phyloP scores from a whole-genome alignment of 2,888 invertebrate genomes.

The Amphipoea oculea region DNA sequence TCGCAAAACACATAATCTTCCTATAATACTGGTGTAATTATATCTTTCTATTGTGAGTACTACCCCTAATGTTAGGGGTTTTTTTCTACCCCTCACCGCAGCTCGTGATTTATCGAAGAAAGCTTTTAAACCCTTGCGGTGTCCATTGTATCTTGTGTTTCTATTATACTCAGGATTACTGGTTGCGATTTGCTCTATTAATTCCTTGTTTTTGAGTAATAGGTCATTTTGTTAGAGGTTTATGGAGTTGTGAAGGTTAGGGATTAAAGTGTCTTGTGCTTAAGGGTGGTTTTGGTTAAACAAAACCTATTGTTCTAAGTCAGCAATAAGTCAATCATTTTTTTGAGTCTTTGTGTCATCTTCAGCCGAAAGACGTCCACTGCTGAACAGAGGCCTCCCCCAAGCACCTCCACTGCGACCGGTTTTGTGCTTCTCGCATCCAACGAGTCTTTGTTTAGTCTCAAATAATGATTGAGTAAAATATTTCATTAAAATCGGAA shows the following conservation, averaged over 20 bases:
- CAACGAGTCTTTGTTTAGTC: no score
- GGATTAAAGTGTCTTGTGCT: background rate
- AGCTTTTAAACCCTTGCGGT: constrained; percentile 89
- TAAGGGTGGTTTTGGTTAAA: background rate
- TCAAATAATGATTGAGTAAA: no score
- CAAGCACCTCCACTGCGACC: no score
- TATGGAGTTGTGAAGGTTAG: constrained; percentile 3
- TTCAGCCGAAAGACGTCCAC: no score
- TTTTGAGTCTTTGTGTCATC: no score
- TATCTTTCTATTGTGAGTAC: constrained; percentile 78
- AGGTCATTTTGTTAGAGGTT: constrained; percentile 40
- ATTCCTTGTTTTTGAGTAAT: constrained; percentile 73
- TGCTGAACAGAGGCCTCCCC: no score
- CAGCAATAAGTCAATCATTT: background rate
- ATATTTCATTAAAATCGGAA: no score
- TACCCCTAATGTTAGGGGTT: constrained; percentile 62
- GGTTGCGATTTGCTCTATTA: constrained; percentile 80
- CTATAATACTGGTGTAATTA: constrained; percentile 84
- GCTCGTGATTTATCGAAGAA: constrained; percentile 88
- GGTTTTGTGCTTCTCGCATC: no score
- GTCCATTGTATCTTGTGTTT: constrained; percentile 75
- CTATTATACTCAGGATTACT: constrained; percentile 77
- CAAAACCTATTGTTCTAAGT: background rate
- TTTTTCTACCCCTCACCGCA: constrained; percentile 65
- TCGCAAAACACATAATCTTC: constrained; percentile 78